Evolutionary conservation across 2,888 invertebrate species (phyloP), one percentile per base, ranked within the genome.

Genomic region (Lochmaea capreae): DNA sequence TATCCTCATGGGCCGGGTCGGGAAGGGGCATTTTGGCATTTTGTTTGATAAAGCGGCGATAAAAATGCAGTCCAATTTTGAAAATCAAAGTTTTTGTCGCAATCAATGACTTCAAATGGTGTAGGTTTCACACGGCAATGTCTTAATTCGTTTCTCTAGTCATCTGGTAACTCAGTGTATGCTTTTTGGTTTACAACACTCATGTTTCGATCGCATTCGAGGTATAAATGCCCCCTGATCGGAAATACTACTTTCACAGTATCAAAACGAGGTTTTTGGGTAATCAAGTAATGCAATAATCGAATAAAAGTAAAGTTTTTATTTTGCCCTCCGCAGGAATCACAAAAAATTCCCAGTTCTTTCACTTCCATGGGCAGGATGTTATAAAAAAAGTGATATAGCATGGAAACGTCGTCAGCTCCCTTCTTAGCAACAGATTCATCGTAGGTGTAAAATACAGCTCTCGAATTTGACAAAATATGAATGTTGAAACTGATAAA

Each of bases 151-250:
- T 69, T 62, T 52, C 62, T 69, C 62, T 52, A 69, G 42, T 54
- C 69, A 49, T 59, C 46, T 46, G 59, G 67, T 14, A 12, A 14
- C 42, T 67, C 67, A 8, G 58, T 42, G 11, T 67, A 46, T 16
- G 59, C 22, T 42, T 74, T 74, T 57, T 63, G 65, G 54, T 72
- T 75, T 16, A 72, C 62, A 49, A 69, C 14, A 10, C 65, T 65
- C 63, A 74, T 65, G 39, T 71, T 49, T 18, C 67, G 57, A 18
- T 71, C 74, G 12, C 65, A 71, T 58, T 71, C 74, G 12, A 67
- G 62, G 43, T 74, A 71, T 4, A 57, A 70, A 26, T 71, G 74
- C 11, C 67, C 74, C 10, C 67, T 42, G 42, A 71, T 69, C n/a
- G 71, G 71, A 67, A 67, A 74, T 1, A 63, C 26, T 33, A 74